Evolutionary conservation across 2,113 vertebrate species (phyloP).

Genomic region (Myotis lucifugus): DNA sequence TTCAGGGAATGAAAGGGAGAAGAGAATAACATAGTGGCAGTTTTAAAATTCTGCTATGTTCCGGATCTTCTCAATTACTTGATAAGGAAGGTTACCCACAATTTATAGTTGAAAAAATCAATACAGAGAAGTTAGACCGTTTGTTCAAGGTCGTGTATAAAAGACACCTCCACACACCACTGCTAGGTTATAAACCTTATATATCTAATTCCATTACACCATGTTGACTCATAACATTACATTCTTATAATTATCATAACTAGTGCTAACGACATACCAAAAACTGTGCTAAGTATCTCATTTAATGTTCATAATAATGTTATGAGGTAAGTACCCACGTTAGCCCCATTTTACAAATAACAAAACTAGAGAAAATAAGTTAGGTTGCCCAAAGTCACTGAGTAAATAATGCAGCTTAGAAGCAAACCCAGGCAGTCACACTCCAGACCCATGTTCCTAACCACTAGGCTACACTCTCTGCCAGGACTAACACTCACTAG

Average conservation of each 20-base stretch:
- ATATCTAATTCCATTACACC: background rate
- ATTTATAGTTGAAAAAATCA: constrained; percentile 6
- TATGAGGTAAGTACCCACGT: background rate
- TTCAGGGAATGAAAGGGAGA: background rate
- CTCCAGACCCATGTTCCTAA: background rate
- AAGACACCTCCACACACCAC: background rate
- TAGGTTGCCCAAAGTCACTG: background rate
- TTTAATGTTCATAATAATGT: background rate
- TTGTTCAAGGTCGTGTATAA: background rate
- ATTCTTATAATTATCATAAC: background rate
- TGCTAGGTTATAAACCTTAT: background rate
- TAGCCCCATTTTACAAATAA: background rate
- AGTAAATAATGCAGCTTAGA: background rate
- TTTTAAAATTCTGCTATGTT: constrained; percentile 8
- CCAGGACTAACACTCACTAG: background rate
- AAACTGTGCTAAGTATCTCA: background rate
- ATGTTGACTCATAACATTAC: background rate
- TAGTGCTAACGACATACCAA: background rate
- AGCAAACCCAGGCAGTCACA: background rate
- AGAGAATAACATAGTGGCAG: background rate
- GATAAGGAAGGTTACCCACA: constrained; percentile 3
- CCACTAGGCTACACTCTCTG: background rate
- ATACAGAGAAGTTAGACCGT: background rate
- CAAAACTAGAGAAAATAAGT: background rate
- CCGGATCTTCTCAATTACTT: constrained; percentile 35